Percentiles rank a stretch among this genome's conserved stretches.
phyloP scores from a whole-genome alignment of 2,888 invertebrate genomes.

The Cephus pygmeus region DNA sequence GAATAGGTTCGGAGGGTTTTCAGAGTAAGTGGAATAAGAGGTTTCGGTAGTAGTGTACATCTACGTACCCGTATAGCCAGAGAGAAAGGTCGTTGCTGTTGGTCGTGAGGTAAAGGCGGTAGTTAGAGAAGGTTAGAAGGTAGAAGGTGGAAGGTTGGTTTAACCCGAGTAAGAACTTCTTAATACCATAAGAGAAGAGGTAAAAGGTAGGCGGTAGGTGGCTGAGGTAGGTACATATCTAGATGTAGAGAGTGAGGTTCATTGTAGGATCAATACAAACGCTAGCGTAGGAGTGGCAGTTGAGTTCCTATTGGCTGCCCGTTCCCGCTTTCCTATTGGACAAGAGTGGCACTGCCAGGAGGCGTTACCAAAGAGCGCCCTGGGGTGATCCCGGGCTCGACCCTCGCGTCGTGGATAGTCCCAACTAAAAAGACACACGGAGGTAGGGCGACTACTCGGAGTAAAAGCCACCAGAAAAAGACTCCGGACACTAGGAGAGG shows the following conservation, averaged over 20 bases:
- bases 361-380: constrained; percentile 51
- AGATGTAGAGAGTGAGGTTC: constrained; percentile 52
- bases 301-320: constrained; percentile 58
- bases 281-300: constrained; percentile 61
- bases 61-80: background rate
- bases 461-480: constrained; percentile 45
- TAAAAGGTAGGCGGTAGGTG: constrained; percentile 37
- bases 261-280: constrained; percentile 65
- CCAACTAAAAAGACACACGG: constrained; percentile 3
- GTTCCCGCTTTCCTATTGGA: constrained; percentile 45
- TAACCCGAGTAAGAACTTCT: constrained; percentile 52
- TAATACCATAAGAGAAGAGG: constrained; percentile 47
- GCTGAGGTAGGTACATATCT: constrained; percentile 8
- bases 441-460: constrained; percentile 23
- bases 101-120: constrained; percentile 23
- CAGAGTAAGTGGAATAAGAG: constrained; percentile 2
- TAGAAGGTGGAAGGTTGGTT: constrained; percentile 41
- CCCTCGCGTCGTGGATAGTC: constrained; percentile 34
- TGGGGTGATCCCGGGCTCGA: constrained; percentile 35
- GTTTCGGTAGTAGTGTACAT: background rate
- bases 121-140: constrained; percentile 21
- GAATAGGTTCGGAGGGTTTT: constrained; percentile 8
- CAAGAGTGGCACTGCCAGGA: constrained; percentile 56
- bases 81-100: constrained; percentile 25
- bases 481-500: constrained; percentile 47